These are phyloP conservation scores for Sinocyclocheilus grahami DNA, from an alignment of 2,113 vertebrate genomes.

Conservation along the genomic window DNA sequence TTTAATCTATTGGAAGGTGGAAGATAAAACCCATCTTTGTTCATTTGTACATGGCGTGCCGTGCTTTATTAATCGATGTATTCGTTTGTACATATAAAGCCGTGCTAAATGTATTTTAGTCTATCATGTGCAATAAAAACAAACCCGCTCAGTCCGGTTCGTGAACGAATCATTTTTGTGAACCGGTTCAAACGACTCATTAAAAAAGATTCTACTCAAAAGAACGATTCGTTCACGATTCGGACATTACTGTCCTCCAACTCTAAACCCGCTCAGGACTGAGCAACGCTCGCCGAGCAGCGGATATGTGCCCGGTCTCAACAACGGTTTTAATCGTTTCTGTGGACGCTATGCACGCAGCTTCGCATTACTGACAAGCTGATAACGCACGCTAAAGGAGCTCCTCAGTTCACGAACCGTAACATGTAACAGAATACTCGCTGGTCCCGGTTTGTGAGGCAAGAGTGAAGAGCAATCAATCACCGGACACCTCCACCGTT, in stretches of 20 bases:
- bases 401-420: background rate
- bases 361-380: background rate
- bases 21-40: no score
- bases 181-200: background rate
- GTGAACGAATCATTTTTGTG: background rate
- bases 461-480: conserved; percentile 59
- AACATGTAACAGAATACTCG: conserved; percentile 42
- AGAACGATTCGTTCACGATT: background rate
- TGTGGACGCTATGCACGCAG: background rate
- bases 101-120: background rate
- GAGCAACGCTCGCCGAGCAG: conserved; percentile 52
- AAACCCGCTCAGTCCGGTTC: no score
- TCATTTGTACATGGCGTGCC: background rate
- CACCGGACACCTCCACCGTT: conserved; percentile 56
- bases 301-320: conserved; percentile 21
- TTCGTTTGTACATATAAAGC: background rate
- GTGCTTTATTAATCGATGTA: background rate
- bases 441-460: conserved; percentile 43
- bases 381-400: background rate
- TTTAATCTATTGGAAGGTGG: background rate
- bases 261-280: conserved; percentile 38
- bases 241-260: conserved; percentile 2
- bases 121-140: background rate
- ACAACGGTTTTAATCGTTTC: background rate
- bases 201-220: background rate